A percentile compares a stretch with the other conserved stretches of the same genome.
These are phyloP conservation scores for Struthio camelus DNA, from an alignment of 2,113 vertebrate genomes.

Conservation along the genomic window DNA sequence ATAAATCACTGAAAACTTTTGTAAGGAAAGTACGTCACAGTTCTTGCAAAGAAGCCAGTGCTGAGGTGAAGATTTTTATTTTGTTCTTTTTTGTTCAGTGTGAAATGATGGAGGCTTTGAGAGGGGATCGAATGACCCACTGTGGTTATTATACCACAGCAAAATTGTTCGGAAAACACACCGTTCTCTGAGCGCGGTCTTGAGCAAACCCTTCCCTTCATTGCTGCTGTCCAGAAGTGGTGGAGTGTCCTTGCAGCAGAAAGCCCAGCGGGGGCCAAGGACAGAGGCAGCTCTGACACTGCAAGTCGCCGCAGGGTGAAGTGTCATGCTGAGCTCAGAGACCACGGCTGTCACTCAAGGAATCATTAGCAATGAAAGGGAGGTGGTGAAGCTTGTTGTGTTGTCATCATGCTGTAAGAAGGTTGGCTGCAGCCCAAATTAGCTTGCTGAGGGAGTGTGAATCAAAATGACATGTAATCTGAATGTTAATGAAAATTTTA, in stretches of 20 bases:
- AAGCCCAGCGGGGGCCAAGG: constrained; percentile 24
- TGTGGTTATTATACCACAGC: not conserved
- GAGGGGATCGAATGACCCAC: not conserved
- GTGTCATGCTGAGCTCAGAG: constrained; percentile 68
- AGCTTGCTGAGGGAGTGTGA: constrained; percentile 81
- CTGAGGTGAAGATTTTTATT: not conserved
- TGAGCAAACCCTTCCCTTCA: not conserved
- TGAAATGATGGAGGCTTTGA: not conserved
- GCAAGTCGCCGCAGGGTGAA: constrained; percentile 47
- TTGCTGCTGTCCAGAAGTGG: not conserved
- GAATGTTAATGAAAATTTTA: constrained; percentile 80
- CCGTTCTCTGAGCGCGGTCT: not conserved
- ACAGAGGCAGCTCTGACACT: constrained; percentile 34
- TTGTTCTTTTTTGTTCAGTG: not conserved
- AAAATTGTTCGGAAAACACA: not conserved
- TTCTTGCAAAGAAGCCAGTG: not conserved
- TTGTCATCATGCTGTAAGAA: constrained; percentile 75
- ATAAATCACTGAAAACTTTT: not conserved
- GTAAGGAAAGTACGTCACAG: not conserved
- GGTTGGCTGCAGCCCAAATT: constrained; percentile 80
- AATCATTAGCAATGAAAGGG: constrained; percentile 77
- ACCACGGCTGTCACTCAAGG: constrained; percentile 79
- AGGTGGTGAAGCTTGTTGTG: constrained; percentile 68
- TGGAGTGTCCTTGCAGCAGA: constrained; percentile 48
- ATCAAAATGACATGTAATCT: constrained; percentile 81